These are phyloP conservation scores for Emydocephalus ijimae DNA, from an alignment of 2,113 vertebrate species.

Conservation along the genomic window DNA sequence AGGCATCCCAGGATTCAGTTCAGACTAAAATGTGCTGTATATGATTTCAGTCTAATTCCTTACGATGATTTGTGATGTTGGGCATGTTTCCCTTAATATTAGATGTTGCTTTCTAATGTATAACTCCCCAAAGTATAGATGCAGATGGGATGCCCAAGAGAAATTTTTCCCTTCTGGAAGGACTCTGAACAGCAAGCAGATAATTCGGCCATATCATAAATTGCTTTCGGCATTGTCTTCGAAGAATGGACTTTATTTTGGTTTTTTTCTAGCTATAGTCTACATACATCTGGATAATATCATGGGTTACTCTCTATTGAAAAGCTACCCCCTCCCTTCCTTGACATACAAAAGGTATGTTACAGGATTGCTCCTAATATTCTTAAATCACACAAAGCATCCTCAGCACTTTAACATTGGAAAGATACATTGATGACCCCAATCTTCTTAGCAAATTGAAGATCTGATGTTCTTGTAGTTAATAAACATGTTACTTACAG, in stretches of 20 bases:
- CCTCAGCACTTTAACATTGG: conserved; percentile 14
- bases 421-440: background rate
- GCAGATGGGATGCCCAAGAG: background rate
- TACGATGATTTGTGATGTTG: background rate
- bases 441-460: background rate
- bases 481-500: background rate
- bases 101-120: background rate
- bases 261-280: conserved; percentile 1
- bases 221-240: background rate
- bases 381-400: conserved; percentile 46
- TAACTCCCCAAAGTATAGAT: background rate
- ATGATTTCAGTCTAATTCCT: background rate
- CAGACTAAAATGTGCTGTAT: background rate
- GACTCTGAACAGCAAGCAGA: background rate
- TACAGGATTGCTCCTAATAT: conserved; percentile 47
- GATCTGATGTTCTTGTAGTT: background rate
- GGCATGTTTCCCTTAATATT: background rate
- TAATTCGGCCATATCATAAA: background rate
- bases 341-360: conserved; percentile 7
- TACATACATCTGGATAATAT: conserved; percentile 52
- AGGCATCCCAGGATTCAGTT: background rate
- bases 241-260: background rate
- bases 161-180: background rate
- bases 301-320: conserved; percentile 45
- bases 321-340: conserved; percentile 12